Evolutionary conservation across 2,113 vertebrate species (phyloP), one percentile per base, ranked within the genome.

Genomic region (Girardinichthys multiradiatus): DNA sequence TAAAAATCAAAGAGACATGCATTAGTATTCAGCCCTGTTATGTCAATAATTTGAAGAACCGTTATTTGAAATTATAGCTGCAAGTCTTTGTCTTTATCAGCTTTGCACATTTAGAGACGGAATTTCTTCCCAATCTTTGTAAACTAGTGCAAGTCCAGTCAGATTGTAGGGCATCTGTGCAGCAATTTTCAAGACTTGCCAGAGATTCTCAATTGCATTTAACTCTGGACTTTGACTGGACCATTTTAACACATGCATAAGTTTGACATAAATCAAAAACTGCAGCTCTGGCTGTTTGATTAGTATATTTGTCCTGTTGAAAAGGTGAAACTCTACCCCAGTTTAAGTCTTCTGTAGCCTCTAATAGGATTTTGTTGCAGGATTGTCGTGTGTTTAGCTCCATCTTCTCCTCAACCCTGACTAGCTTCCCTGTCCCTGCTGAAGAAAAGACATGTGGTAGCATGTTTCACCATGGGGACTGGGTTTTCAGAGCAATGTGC

Each of bases 151-250:
- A 45, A 17, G 17, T 17, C 42, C 42, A 45, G 42, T 45, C 14
- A 17, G 42, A 45, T 17, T 45, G 19, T 21, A 48, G 17, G 7
- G 17, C 1, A 48, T 19, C 45, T 48, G 45, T 48, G 17, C 1
- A 2, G 48, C 48, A 24, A 21, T 54, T 54, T 54, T 51, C 21
- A 51, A n/a, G 48, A 10, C 15, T 11, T 51, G 21, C 9, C 21
- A 51, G 48, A 51, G 9, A 51, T 3, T 51, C 48, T n/a, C 17
- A 51, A 51, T 51, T 51, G 8, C 9, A n/a, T 3, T 51, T 24
- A 51, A n/a, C 1, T 51, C 6, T 74, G 74, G 64, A 69, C 64
- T 72, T 73, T 77, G 60, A 70, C 60, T 48, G 58, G 64, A 59
- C 69, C 74, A 77, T 64, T 72, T 28, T 42, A 61, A 75, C 51